Evolutionary conservation across 2,113 vertebrate species (phyloP), one percentile per base, ranked within the genome.

Genomic region (Apodemus speciosus): DNA sequence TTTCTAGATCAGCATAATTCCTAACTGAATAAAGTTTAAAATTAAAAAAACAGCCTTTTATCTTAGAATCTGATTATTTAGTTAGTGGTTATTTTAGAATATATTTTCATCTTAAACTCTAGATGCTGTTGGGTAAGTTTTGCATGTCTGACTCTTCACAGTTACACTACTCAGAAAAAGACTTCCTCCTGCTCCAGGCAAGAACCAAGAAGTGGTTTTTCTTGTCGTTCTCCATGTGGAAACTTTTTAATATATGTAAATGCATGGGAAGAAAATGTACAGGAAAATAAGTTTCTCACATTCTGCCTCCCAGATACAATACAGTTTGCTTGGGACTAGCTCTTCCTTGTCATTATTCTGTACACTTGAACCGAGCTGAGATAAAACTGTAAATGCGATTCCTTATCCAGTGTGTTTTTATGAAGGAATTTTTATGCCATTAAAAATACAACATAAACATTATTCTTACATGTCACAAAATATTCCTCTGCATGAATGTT

Each of bases 401-500:
- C 46, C 91, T 18, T 49, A 77, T 71, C 49, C 62, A 73, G 32
- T 69, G 77, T 93, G 83, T 40, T 84, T 87, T 96, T 68, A 51
- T 79, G 21, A 92, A 90, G 51, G 21, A 66, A 64, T 87, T 89
- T 81, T 58, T n/a, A 23, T 77, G 51, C 69, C 73, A 94, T 84
- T 94, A 79, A 91, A 96, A 94, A 30, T 64, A 79, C 53, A 88
- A 60, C 32, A 58, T 89, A 93, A 92, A 94, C 35, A 86, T 46
- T 83, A 86, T 75, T 90, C 79, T 94, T 89, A 92, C n/a, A 49
- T 60, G 49, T 43, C 60, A 80, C 53, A 79, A 73, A 88, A 84
- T 77, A 86, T 75, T 92, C 38, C 43, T 53, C 68, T 85, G 15
- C 30, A 43, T 69, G 56, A 95, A 92, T 71, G 56, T 30, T 64